These are phyloP conservation scores for Lepus americanus DNA, from an alignment of 2,113 vertebrate species.

Conservation along the genomic window DNA sequence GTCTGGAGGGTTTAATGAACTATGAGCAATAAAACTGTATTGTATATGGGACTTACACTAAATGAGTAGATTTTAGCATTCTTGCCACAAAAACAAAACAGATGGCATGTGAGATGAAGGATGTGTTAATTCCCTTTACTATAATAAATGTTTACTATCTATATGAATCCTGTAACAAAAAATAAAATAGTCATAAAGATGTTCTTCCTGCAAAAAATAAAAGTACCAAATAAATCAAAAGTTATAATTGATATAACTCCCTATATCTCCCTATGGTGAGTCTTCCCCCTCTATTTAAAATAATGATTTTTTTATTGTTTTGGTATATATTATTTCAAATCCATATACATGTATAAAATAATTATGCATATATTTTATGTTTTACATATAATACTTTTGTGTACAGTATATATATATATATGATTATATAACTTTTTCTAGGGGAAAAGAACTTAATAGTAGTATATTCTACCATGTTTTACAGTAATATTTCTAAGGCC, in stretches of 20 bases:
- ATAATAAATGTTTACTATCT: background rate
- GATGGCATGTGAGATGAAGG: background rate
- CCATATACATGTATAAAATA: background rate
- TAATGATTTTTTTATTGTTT: background rate
- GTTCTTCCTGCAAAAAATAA: conserved; percentile 30
- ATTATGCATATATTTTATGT: background rate
- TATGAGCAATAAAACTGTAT: background rate
- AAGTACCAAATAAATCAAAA: conserved; percentile 32
- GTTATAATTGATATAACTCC: background rate
- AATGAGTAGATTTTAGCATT: background rate
- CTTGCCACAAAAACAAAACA: background rate
- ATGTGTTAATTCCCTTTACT: background rate
- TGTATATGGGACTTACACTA: background rate
- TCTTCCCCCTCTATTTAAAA: background rate
- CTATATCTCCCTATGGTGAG: background rate
- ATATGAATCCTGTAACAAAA: background rate
- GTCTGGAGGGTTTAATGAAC: background rate
- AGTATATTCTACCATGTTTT: background rate
- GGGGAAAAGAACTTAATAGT: background rate
- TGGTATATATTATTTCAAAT: background rate
- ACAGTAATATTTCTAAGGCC: background rate
- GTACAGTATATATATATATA: background rate
- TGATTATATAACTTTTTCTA: background rate
- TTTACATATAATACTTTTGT: background rate
- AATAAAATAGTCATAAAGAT: background rate